Evolutionary conservation across 2,113 vertebrate species (phyloP).

Genomic region (Strix aluco): DNA sequence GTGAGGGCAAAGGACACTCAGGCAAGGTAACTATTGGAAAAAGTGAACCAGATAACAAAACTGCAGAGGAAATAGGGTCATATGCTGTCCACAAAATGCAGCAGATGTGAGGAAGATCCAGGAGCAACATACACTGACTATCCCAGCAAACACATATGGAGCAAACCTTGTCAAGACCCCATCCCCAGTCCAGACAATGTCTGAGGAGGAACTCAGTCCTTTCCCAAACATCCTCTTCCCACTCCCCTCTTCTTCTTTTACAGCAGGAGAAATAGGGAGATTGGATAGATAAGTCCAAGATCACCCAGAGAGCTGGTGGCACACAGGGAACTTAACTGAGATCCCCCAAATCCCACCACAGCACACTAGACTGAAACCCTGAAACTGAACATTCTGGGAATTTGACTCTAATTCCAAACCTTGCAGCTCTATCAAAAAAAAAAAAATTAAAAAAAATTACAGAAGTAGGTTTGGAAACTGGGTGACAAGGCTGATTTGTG

Average conservation of each 20-base stretch:
- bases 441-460: background rate
- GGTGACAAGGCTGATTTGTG: background rate
- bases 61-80: background rate
- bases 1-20: background rate
- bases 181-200: background rate
- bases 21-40: background rate
- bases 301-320: background rate
- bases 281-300: background rate
- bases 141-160: rapidly evolving
- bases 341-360: background rate
- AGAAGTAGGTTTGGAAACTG: rapidly evolving
- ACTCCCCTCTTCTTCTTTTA: background rate
- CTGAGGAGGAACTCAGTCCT: background rate
- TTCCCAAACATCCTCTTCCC: background rate
- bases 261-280: background rate
- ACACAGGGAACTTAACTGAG: background rate
- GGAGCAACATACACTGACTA: background rate
- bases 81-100: background rate
- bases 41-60: background rate
- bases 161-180: background rate
- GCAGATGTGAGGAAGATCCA: background rate
- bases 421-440: background rate
- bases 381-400: background rate
- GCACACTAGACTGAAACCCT: background rate
- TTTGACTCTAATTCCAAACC: background rate